phyloP scores from a whole-genome alignment of 2,888 invertebrate species.

The Leucophenga montana region DNA sequence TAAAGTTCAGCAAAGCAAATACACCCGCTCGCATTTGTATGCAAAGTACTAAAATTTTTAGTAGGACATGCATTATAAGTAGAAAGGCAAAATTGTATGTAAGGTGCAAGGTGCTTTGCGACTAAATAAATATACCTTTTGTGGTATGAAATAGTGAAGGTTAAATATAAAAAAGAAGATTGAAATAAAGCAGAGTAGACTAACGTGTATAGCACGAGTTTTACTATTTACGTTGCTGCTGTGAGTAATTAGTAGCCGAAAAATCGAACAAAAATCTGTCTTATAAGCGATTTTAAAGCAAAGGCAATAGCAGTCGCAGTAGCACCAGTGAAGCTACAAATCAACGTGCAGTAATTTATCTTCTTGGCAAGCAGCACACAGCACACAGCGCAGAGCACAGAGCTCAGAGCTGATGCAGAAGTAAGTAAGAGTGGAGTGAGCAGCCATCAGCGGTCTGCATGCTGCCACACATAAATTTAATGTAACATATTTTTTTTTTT shows the following conservation, averaged over 20 bases:
- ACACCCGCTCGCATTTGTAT: too few species aligned
- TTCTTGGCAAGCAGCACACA: constrained; percentile 37
- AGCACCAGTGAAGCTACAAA: constrained; percentile 49
- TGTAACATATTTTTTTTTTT: constrained; percentile 54
- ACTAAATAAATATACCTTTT: too few species aligned
- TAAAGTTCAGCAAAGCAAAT: too few species aligned
- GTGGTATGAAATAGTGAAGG: too few species aligned
- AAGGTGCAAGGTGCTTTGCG: too few species aligned
- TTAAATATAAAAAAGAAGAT: background rate
- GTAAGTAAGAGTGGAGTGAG: background rate
- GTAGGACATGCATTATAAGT: too few species aligned
- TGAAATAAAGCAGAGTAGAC: background rate
- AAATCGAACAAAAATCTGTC: constrained; percentile 28
- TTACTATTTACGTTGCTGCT: constrained; percentile 2
- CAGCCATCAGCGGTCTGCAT: background rate
- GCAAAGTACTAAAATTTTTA: too few species aligned
- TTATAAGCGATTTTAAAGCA: background rate
- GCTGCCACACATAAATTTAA: constrained; percentile 60
- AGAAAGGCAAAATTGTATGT: too few species aligned
- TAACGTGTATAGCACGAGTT: background rate
- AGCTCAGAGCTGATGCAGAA: too few species aligned
- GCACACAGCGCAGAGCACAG: background rate
- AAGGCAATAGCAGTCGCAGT: background rate
- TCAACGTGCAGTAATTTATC: constrained; percentile 53
- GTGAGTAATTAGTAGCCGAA: constrained; percentile 47